Evolutionary conservation across 2,888 invertebrate species (phyloP).

Genomic region (Campopleginae sp.): DNA sequence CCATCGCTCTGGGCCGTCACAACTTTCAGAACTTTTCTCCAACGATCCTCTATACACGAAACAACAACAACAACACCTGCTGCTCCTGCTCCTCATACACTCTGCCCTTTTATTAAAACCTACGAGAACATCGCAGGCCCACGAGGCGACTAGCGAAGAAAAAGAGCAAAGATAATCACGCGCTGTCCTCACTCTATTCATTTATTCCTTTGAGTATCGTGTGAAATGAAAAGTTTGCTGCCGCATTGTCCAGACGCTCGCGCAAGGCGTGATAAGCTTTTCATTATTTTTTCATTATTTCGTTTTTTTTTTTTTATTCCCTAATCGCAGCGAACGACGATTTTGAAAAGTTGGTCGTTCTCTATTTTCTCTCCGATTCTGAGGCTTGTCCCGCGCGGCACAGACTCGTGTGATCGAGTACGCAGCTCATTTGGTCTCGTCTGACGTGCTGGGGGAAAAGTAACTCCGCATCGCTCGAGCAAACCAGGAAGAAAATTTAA

Average conservation of each 20-base stretch:
- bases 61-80: not conserved
- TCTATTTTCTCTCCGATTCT: not conserved
- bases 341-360: not conserved
- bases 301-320: not conserved
- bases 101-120: not conserved
- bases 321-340: not conserved
- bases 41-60: not conserved
- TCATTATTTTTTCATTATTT: not conserved
- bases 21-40: slow-evolving; percentile 9
- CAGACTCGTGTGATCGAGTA: not conserved
- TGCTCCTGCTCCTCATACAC: not conserved
- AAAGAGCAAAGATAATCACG: slow-evolving; percentile 15
- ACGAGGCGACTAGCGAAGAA: not conserved
- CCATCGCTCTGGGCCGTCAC: not conserved
- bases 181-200: slow-evolving; percentile 15
- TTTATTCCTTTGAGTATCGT: slow-evolving; percentile 3
- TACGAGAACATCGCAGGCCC: slow-evolving; percentile 18
- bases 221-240: not conserved
- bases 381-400: too few relatives aligned
- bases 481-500: not conserved
- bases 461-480: not conserved
- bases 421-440: not conserved
- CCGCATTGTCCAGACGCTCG: slow-evolving; percentile 6
- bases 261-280: not conserved
- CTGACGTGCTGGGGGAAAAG: not conserved